Percentiles rank a stretch among this genome's conserved stretches.
phyloP scores from a whole-genome alignment of 2,797 vertebrate species.

The Trematocara caparti region DNA sequence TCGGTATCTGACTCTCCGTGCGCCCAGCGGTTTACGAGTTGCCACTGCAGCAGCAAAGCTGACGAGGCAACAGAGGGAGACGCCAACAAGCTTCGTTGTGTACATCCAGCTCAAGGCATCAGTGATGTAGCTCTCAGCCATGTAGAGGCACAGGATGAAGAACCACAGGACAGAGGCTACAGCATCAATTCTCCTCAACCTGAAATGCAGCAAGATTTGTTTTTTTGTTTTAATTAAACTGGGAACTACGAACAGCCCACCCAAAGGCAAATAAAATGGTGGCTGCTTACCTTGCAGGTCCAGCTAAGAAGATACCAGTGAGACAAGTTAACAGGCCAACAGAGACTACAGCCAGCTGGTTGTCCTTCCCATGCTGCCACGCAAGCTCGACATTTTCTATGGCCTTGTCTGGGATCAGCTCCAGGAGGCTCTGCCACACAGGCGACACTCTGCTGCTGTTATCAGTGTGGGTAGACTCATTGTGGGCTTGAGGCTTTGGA shows the following conservation, averaged over 20 bases:
- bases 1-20: slow-evolving; percentile 87
- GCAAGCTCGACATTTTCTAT: slow-evolving; percentile 67
- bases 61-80: slow-evolving; percentile 89
- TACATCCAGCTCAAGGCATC: slow-evolving; percentile 81
- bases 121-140: slow-evolving; percentile 77
- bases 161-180: slow-evolving; percentile 89
- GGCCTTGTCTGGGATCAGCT: slow-evolving; percentile 73
- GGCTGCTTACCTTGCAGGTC: slow-evolving; percentile 80
- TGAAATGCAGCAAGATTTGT: slow-evolving; percentile 37
- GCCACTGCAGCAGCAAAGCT: slow-evolving; percentile 89
- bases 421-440: slow-evolving; percentile 78
- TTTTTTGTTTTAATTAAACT: not conserved
- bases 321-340: slow-evolving; percentile 87
- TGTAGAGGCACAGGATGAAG: slow-evolving; percentile 80
- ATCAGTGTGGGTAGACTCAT: slow-evolving; percentile 23
- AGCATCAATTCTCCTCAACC: slow-evolving; percentile 90
- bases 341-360: slow-evolving; percentile 81
- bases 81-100: slow-evolving; percentile 78
- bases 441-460: not conserved
- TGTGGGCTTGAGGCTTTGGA: slow-evolving; percentile 47
- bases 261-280: not conserved
- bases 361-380: slow-evolving; percentile 83
- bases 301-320: slow-evolving; percentile 85
- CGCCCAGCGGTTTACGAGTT: slow-evolving; percentile 82
- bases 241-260: not conserved